Base-by-base conservation (phyloP, 2,888 invertebrate species). In the Aphodius granarius region DNA sequence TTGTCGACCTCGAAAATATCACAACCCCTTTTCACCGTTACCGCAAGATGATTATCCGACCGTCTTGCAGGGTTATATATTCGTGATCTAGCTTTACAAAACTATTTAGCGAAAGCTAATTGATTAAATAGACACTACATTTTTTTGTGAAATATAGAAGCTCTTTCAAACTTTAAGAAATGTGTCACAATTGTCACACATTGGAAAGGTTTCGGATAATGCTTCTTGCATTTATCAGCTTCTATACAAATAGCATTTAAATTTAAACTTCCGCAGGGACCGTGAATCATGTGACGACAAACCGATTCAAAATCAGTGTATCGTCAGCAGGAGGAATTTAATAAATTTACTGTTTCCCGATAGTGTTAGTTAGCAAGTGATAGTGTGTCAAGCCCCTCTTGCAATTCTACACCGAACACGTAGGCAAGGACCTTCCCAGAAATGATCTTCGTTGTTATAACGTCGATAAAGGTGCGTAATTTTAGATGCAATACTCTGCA, bases 51-150 rank as follows among this genome's bases (percentile, higher is more conserved):
- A 43, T 43, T 13, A 13, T 43, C 75, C 43, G 77, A 76, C 76
- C 81, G 73, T 78, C 78, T 83, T 83, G 3, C 72, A 22, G 3
- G 82, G 82, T 77, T 83, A 84, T 5, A 81, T 82, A 76, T 82
- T 78, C 63, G 74, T 79, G 78, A n/a, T n/a, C n/a, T n/a, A n/a
- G n/a, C n/a, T n/a, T n/a, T n/a, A n/a, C n/a, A n/a, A n/a, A n/a
- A n/a, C n/a, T n/a, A n/a, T n/a, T n/a, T n/a, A n/a, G n/a, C n/a
- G n/a, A n/a, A n/a, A n/a, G n/a, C n/a, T n/a, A n/a, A n/a, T n/a
- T n/a, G n/a, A n/a, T n/a, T n/a, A n/a, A n/a, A n/a, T n/a, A n/a
- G n/a, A n/a, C n/a, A n/a, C n/a, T n/a, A n/a, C n/a, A n/a, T n/a
- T n/a, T n/a, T n/a, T n/a, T n/a, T n/a, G n/a, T n/a, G n/a, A n/a